phyloP scores from a whole-genome alignment of 2,797 vertebrate species.

The Acrossocheilus fasciatus region DNA sequence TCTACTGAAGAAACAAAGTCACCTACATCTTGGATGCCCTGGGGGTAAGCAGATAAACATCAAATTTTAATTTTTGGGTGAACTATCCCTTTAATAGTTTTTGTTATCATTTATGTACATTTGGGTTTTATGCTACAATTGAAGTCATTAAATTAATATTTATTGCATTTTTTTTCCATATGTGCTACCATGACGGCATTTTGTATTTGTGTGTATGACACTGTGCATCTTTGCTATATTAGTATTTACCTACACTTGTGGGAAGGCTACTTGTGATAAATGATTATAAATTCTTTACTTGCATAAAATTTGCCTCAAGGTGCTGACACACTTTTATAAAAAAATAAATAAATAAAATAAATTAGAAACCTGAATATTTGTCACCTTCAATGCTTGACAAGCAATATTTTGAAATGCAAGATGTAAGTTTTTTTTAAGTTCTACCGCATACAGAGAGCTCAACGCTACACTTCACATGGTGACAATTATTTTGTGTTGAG shows the following conservation, averaged over 20 bases:
- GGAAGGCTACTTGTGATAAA: neutral
- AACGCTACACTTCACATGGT: neutral
- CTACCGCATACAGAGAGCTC: neutral
- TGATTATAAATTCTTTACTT: neutral
- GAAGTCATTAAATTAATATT: neutral
- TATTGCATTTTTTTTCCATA: neutral
- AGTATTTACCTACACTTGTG: neutral
- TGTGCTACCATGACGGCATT: neutral
- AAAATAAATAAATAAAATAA: neutral
- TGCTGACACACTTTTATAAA: neutral
- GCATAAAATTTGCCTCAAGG: neutral
- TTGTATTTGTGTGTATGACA: too few relatives aligned
- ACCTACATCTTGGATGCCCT: too few relatives aligned
- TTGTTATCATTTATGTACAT: neutral
- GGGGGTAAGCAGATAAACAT: too few relatives aligned
- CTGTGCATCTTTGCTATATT: neutral
- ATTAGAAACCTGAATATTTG: neutral
- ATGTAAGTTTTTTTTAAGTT: neutral
- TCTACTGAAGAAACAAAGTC: too few relatives aligned
- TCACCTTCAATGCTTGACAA: neutral
- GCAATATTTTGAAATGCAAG: neutral
- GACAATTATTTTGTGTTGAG: neutral
- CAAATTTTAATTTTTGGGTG: too few relatives aligned
- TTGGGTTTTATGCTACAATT: neutral
- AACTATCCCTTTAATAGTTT: neutral